phyloP scores from a whole-genome alignment of 2,797 vertebrate species.

The Sciurus carolinensis region DNA sequence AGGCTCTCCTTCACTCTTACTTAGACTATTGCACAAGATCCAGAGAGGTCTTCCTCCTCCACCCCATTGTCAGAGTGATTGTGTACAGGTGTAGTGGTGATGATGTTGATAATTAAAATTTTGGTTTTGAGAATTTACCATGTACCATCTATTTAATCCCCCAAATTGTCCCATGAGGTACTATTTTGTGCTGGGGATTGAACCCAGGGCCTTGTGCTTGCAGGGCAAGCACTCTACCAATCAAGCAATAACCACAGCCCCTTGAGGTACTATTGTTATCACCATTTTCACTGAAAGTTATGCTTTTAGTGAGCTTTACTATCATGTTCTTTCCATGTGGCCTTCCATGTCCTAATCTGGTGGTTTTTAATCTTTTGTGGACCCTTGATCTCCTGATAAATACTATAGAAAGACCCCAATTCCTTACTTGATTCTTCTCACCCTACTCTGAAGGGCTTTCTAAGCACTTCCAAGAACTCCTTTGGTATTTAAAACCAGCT shows the following conservation, averaged over 20 bases:
- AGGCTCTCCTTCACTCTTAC: background rate
- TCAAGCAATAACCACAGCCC: no score
- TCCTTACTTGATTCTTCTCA: background rate
- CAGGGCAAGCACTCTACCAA: no score
- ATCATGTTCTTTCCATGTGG: background rate
- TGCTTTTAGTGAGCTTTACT: background rate
- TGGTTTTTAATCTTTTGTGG: background rate
- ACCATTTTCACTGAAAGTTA: no score
- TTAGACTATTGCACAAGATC: background rate
- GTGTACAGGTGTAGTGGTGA: rapidly evolving
- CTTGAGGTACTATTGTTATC: no score
- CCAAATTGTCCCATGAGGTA: background rate
- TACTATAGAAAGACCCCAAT: background rate
- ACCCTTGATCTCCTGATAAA: background rate
- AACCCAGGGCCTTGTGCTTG: no score
- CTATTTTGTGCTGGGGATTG: no score
- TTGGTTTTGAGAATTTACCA: background rate
- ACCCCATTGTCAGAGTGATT: background rate
- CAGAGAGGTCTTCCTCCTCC: background rate
- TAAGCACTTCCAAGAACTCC: background rate
- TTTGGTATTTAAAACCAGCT: background rate
- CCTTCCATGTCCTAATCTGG: background rate
- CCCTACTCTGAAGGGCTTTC: background rate
- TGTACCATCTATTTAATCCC: background rate
- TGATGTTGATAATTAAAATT: background rate